These are phyloP conservation scores for Thereva nobilitata DNA, from an alignment of 2,888 invertebrate genomes.

Conservation along the genomic window DNA sequence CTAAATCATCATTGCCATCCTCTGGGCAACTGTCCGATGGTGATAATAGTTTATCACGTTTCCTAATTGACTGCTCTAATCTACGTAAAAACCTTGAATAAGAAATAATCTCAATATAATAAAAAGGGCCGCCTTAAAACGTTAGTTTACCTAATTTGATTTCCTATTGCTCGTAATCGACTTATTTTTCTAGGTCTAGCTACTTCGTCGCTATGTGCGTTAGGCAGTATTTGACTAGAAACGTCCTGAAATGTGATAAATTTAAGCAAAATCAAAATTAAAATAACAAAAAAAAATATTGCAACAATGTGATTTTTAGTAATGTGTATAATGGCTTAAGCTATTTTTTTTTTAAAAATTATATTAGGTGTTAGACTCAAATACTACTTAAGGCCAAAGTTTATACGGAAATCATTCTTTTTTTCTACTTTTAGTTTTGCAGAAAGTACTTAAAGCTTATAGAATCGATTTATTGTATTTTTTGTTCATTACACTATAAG, in stretches of 20 bases:
- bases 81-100: slow-evolving; percentile 69
- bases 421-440: no score
- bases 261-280: neutral
- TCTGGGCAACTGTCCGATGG: slow-evolving; percentile 62
- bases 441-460: no score
- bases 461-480: no score
- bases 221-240: slow-evolving; percentile 66
- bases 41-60: slow-evolving; percentile 63
- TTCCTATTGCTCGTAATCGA: slow-evolving; percentile 72
- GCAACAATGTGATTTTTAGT: neutral
- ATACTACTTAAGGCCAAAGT: no score
- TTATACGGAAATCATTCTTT: no score
- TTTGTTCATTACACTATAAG: no score
- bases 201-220: slow-evolving; percentile 61
- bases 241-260: slow-evolving; percentile 60
- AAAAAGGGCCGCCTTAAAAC: neutral
- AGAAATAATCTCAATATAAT: slow-evolving; percentile 28
- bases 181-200: slow-evolving; percentile 67
- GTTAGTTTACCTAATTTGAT: slow-evolving; percentile 70
- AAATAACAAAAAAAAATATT: neutral
- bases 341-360: no score
- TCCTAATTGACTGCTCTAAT: slow-evolving; percentile 71
- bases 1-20: slow-evolving; percentile 62
- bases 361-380: no score
- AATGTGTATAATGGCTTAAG: no score